Percentiles rank a stretch among this genome's conserved stretches.
These are phyloP conservation scores for Cyclophora punctaria DNA, from an alignment of 2,888 invertebrate genomes.

Conservation along the genomic window DNA sequence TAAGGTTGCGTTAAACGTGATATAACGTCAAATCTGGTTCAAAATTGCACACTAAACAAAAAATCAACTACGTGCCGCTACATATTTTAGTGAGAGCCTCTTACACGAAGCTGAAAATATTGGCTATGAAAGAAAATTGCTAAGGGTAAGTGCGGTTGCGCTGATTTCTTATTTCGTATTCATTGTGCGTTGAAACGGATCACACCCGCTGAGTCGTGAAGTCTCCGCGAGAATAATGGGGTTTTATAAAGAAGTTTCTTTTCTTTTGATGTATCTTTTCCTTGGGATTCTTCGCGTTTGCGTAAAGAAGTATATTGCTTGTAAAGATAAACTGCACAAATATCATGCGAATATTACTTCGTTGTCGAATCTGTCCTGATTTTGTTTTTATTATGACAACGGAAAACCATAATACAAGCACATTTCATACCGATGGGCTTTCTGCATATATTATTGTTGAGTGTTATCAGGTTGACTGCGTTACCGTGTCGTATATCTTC, in stretches of 20 bases:
- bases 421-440: slow-evolving; percentile 1
- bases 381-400: background rate
- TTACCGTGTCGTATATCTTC: slow-evolving; percentile 51
- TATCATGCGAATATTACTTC: slow-evolving; percentile 2
- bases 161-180: slow-evolving; percentile 71
- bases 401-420: background rate
- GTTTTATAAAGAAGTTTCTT: slow-evolving; percentile 20
- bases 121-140: slow-evolving; percentile 64
- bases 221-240: slow-evolving; percentile 28
- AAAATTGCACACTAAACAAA: slow-evolving; percentile 67
- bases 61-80: slow-evolving; percentile 54
- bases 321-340: slow-evolving; percentile 19
- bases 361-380: background rate
- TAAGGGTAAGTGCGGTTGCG: slow-evolving; percentile 58
- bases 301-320: slow-evolving; percentile 16
- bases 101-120: slow-evolving; percentile 49
- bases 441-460: slow-evolving; percentile 7
- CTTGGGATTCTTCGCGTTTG: slow-evolving; percentile 11
- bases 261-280: slow-evolving; percentile 19
- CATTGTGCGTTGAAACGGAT: slow-evolving; percentile 63
- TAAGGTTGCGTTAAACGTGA: slow-evolving; percentile 56
- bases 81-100: slow-evolving; percentile 53
- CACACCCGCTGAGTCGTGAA: slow-evolving; percentile 40
- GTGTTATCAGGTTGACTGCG: slow-evolving; percentile 27
- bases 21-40: slow-evolving; percentile 51